Conservation (phyloP, 23 tunicate species). For the Corella eumyota region DNA sequence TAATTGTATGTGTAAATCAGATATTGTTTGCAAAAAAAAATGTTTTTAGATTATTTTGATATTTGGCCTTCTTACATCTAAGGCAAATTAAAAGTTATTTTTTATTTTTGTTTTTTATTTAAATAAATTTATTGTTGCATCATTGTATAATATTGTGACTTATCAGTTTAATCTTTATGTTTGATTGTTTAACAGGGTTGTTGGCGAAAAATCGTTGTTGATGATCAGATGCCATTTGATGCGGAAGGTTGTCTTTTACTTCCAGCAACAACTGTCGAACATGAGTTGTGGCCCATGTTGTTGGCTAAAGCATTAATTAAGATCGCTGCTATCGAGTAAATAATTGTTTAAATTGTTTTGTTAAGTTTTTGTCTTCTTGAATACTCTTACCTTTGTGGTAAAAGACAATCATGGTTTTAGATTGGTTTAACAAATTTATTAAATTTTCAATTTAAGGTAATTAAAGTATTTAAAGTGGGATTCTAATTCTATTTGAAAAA, state of each 20-base stretch:
- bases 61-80: too few species aligned
- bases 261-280: conserved; percentile 25
- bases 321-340: conserved; percentile 61
- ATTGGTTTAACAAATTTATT: too few species aligned
- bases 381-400: too few species aligned
- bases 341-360: background rate
- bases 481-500: too few species aligned
- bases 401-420: too few species aligned
- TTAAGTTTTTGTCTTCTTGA: background rate
- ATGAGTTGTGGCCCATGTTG: conserved; percentile 82
- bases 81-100: too few species aligned
- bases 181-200: conserved; percentile 28
- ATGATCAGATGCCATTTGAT: conserved; percentile 74
- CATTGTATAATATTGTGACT: background rate
- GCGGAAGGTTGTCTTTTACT: conserved; percentile 44
- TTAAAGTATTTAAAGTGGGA: too few species aligned
- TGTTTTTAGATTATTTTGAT: too few species aligned
- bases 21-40: too few species aligned
- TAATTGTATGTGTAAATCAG: background rate
- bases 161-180: background rate
- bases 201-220: conserved; percentile 82
- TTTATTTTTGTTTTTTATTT: background rate
- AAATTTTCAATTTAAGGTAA: too few species aligned
- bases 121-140: background rate
- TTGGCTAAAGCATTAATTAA: conserved; percentile 72